A percentile compares a stretch with the other conserved stretches of the same genome.
Conservation (phyloP, 2,797 vertebrate species). For the Gallinago solitaria region DNA sequence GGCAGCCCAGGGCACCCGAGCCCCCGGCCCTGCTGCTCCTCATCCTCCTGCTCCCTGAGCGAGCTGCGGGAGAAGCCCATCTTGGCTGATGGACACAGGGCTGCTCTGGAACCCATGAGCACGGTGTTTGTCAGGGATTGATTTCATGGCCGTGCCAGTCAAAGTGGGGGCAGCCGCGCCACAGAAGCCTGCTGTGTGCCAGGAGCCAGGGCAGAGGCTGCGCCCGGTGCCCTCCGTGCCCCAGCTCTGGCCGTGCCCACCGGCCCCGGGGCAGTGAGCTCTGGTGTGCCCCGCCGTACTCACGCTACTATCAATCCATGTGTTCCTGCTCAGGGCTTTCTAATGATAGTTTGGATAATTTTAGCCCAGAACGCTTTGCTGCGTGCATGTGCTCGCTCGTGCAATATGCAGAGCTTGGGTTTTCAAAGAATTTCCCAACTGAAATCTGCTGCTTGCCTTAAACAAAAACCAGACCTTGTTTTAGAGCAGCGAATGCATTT, state of each 20-base stretch:
- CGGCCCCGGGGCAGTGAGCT: background rate
- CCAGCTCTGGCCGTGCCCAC: background rate
- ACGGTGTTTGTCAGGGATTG: background rate
- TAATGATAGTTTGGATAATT: background rate
- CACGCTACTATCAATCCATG: background rate
- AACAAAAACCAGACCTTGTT: background rate
- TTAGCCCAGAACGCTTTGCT: background rate
- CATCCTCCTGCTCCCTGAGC: background rate
- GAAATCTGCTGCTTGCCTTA: background rate
- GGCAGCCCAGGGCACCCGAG: background rate
- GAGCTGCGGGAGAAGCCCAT: background rate
- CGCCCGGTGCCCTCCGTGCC: background rate
- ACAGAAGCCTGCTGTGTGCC: background rate
- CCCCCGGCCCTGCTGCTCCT: fast-evolving
- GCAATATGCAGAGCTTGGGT: background rate
- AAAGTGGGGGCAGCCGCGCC: background rate
- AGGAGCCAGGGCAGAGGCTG: fast-evolving
- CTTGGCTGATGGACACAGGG: background rate
- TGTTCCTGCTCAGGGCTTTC: background rate
- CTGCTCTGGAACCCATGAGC: background rate
- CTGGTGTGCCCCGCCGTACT: background rate
- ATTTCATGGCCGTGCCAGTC: background rate
- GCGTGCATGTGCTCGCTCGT: background rate
- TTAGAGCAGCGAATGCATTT: background rate
- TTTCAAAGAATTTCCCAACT: background rate